A percentile compares a stretch with the other conserved stretches of the same genome.
Conservation (phyloP, 2,888 invertebrate species). For the Vesta saturnalis region DNA sequence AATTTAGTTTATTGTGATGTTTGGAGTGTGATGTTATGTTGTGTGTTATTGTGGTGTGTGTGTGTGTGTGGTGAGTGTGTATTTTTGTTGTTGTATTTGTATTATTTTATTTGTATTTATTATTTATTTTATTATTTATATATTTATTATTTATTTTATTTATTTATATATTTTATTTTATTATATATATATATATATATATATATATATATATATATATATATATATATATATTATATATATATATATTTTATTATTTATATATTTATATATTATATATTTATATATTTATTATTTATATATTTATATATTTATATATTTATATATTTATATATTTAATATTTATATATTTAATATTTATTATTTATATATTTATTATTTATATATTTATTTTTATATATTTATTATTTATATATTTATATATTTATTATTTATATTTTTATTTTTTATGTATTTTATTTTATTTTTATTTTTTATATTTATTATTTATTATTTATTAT, state of each 20-base stretch:
- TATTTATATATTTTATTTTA: not conserved
- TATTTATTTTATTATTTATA: not conserved
- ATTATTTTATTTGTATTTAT: no score
- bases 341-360: not conserved
- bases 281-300: not conserved
- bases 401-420: not conserved
- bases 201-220: no score
- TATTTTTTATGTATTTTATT: not conserved
- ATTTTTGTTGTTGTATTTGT: no score
- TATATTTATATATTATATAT: not conserved
- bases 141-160: not conserved
- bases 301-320: not conserved
- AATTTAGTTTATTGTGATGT: no score
- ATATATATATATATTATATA: no score
- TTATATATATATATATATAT: no score
- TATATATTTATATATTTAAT: not conserved
- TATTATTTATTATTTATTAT: no score
- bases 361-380: not conserved
- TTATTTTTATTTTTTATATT: not conserved
- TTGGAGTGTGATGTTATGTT: no score
- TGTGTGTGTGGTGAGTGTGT: no score
- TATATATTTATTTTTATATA: not conserved
- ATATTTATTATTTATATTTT: not conserved
- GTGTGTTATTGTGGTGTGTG: no score
- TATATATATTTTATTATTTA: not conserved